Percentiles rank a stretch among this genome's conserved stretches.
Conservation (phyloP, 2,797 vertebrate species). For the Dendrocincla fuliginosa region DNA sequence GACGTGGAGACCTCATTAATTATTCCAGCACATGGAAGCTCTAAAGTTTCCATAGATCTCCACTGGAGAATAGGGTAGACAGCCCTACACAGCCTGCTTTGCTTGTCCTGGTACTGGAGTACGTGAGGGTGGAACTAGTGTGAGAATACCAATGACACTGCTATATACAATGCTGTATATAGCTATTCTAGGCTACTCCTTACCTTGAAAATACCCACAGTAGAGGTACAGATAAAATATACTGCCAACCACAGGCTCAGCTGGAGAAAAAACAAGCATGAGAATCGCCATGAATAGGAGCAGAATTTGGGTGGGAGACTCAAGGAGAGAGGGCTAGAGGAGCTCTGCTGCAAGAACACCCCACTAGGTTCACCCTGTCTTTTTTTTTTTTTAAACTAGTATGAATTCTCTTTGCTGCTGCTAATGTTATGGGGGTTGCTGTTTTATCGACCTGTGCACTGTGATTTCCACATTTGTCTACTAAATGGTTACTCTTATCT, state of each 20-base stretch:
- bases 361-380: background rate
- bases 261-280: background rate
- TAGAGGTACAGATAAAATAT: background rate
- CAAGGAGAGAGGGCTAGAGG: background rate
- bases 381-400: background rate
- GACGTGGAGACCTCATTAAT: background rate
- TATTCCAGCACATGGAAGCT: background rate
- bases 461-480: background rate
- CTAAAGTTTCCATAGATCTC: background rate
- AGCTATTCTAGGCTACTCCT: background rate
- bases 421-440: background rate
- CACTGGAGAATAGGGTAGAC: background rate
- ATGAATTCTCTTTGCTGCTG: background rate
- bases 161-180: background rate
- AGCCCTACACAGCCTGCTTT: background rate
- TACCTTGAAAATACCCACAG: background rate
- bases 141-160: background rate
- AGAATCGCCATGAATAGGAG: background rate
- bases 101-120: background rate
- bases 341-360: background rate
- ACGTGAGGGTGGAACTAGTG: background rate
- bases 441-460: background rate
- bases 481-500: background rate
- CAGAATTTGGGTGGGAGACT: background rate
- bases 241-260: background rate